A percentile compares a stretch with the other conserved stretches of the same genome.
Conservation (phyloP, 2,888 invertebrate genomes). For the Drosophila dives region DNA sequence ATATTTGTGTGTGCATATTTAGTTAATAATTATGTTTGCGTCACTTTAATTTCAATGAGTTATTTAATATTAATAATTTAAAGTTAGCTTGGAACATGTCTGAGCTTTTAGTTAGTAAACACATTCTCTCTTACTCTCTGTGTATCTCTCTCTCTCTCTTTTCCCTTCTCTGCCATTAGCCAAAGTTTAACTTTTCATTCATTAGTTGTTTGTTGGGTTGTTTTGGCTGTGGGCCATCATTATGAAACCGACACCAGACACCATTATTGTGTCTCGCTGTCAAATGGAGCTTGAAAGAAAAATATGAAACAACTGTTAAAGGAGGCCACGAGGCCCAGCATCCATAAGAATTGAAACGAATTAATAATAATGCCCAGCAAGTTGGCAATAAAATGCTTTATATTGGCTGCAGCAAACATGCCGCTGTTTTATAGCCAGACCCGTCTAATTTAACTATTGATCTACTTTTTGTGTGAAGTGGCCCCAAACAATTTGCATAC, state of each 20-base stretch:
- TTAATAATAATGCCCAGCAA: slow-evolving; percentile 62
- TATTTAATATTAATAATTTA: not conserved
- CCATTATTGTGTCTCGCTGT: slow-evolving; percentile 58
- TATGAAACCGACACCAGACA: slow-evolving; percentile 57
- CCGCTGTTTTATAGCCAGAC: slow-evolving; percentile 60
- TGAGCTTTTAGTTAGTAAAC: not conserved
- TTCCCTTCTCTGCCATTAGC: not conserved
- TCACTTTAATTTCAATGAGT: not conserved
- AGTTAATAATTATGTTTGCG: not conserved
- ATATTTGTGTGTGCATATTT: not conserved
- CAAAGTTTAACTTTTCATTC: slow-evolving; percentile 36
- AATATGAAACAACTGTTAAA: slow-evolving; percentile 41
- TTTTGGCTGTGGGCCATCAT: slow-evolving; percentile 39
- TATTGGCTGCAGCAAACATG: slow-evolving; percentile 41
- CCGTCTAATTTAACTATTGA: slow-evolving; percentile 67
- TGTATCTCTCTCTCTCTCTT: not conserved
- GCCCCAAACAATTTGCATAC: slow-evolving; percentile 48
- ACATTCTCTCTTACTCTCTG: not conserved
- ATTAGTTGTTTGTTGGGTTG: slow-evolving; percentile 15
- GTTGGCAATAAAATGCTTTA: slow-evolving; percentile 67
- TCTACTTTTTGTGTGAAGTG: slow-evolving; percentile 13
- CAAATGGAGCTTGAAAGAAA: slow-evolving; percentile 70
- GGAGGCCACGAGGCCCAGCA: slow-evolving; percentile 15
- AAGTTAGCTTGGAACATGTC: not conserved
- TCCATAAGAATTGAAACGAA: slow-evolving; percentile 59